Conservation (phyloP, 2,797 vertebrate genomes). For the Channa striata region DNA sequence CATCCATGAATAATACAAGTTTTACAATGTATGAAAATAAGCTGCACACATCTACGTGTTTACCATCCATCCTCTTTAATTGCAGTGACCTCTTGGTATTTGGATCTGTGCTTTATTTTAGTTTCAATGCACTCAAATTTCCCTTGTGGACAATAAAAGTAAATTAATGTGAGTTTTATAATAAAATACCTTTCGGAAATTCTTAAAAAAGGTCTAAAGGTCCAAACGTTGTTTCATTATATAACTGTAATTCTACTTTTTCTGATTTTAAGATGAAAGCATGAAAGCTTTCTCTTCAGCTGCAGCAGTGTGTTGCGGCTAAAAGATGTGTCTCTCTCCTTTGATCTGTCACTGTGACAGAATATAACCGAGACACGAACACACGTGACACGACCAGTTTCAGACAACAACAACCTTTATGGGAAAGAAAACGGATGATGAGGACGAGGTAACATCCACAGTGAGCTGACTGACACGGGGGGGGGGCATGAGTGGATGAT, state of each 20-base stretch:
- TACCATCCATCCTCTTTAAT: not conserved
- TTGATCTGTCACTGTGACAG: slow-evolving; percentile 36
- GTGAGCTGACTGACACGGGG: slow-evolving; percentile 14
- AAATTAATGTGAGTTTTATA: not conserved
- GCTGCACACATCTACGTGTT: not conserved
- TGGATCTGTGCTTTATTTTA: not conserved
- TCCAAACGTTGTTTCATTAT: not conserved
- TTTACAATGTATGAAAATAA: not conserved
- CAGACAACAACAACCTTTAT: slow-evolving; percentile 43
- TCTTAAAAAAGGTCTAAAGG: not conserved
- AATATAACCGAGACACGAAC: slow-evolving; percentile 6
- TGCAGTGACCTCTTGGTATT: slow-evolving; percentile 1
- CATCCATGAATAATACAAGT: not conserved
- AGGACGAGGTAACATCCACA: not conserved
- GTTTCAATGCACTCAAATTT: slow-evolving; percentile 7
- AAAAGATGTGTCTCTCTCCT: slow-evolving; percentile 5
- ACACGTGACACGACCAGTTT: slow-evolving; percentile 20
- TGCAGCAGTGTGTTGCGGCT: slow-evolving; percentile 10
- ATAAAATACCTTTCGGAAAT: not conserved
- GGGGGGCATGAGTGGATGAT: slow-evolving; percentile 3
- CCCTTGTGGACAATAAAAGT: not conserved
- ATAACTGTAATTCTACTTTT: not conserved
- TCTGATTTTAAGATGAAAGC: not conserved
- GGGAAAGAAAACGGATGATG: slow-evolving; percentile 27
- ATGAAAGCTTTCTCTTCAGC: slow-evolving; percentile 48